Evolutionary conservation across 2,888 invertebrate species (phyloP).

Genomic region (Cantharis nigra): DNA sequence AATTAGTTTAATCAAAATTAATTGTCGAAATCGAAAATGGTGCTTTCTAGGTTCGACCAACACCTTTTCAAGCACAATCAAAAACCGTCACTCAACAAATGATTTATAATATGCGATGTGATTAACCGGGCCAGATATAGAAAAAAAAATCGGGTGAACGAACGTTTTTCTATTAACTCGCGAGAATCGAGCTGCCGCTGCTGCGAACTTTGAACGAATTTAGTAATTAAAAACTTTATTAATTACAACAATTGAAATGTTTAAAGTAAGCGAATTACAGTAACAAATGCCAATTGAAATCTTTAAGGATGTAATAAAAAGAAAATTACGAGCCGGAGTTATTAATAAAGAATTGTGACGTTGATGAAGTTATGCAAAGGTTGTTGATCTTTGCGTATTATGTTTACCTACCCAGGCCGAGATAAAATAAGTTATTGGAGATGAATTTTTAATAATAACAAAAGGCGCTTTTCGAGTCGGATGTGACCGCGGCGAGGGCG

Average conservation of each 20-base stretch:
- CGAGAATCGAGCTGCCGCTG: neutral
- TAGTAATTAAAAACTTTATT: neutral
- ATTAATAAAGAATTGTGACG: slow-evolving; percentile 9
- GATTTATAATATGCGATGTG: slow-evolving; percentile 35
- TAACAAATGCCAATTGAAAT: neutral
- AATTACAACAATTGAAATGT: slow-evolving; percentile 1
- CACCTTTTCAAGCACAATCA: slow-evolving; percentile 29
- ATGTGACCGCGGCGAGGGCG: neutral
- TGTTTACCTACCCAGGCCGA: slow-evolving; percentile 9
- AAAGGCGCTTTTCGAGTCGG: neutral
- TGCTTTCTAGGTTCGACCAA: slow-evolving; percentile 1
- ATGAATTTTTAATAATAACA: neutral
- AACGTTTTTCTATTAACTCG: slow-evolving; percentile 13
- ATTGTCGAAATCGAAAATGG: slow-evolving; percentile 28
- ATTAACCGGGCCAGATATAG: slow-evolving; percentile 36
- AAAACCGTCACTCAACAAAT: slow-evolving; percentile 37
- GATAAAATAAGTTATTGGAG: neutral
- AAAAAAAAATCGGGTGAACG: slow-evolving; percentile 20
- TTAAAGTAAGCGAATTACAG: neutral
- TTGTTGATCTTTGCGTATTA: slow-evolving; percentile 18
- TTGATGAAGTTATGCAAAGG: slow-evolving; percentile 27
- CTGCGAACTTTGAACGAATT: neutral
- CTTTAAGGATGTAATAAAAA: neutral
- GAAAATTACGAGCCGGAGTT: slow-evolving; percentile 7
- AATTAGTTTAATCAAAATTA: slow-evolving; percentile 25